Conservation (phyloP, 1,140 invertebrate genomes). For the Saccostrea glomerata region DNA sequence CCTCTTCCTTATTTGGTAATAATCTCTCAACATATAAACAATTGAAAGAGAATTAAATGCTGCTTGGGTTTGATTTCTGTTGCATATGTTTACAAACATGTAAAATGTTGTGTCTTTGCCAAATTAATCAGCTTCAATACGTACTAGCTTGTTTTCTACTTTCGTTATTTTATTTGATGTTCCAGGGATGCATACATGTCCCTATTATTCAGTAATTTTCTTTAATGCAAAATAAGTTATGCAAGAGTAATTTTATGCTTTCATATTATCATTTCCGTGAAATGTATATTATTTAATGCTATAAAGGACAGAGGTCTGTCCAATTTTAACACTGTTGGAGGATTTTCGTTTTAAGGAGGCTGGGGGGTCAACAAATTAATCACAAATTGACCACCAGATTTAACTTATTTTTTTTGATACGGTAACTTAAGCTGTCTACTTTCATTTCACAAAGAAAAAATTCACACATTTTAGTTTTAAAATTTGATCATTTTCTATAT, state of each 20-base stretch:
- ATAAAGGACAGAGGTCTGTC: background rate
- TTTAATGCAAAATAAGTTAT: too few relatives aligned
- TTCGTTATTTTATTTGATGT: background rate
- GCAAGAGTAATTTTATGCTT: too few relatives aligned
- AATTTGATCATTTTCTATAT: too few relatives aligned
- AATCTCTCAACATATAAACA: background rate
- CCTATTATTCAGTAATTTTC: too few relatives aligned
- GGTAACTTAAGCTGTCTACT: too few relatives aligned
- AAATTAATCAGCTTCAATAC: background rate
- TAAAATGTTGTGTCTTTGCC: background rate
- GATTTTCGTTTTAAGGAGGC: background rate
- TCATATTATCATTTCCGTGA: too few relatives aligned
- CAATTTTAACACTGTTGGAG: background rate
- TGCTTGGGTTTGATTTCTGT: background rate
- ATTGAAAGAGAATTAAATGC: background rate
- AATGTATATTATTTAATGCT: background rate
- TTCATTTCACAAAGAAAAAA: too few relatives aligned
- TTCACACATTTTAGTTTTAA: too few relatives aligned
- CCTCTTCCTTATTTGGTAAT: background rate
- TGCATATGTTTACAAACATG: background rate
- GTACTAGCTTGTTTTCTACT: constrained; percentile 2
- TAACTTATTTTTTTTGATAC: too few relatives aligned
- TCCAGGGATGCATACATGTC: too few relatives aligned
- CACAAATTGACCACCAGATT: too few relatives aligned
- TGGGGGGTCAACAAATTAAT: too few relatives aligned